These are phyloP conservation scores for Conistra vaccinii DNA, from an alignment of 2,888 invertebrate species.

Conservation along the genomic window DNA sequence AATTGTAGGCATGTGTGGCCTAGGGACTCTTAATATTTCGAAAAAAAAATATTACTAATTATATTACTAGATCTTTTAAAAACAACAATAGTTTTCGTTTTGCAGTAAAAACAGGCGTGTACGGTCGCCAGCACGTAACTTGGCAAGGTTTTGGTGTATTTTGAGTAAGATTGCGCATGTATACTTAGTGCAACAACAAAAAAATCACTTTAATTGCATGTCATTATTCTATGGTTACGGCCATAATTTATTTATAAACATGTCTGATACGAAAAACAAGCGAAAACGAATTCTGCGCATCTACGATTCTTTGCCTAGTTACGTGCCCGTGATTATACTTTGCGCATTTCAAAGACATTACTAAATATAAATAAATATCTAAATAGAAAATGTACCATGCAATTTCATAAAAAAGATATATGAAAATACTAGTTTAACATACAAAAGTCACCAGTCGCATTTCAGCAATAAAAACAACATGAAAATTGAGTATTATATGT, in stretches of 20 bases:
- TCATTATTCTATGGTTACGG: too few species aligned
- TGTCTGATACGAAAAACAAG: too few species aligned
- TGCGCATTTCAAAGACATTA: background rate
- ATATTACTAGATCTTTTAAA: background rate
- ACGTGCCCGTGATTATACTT: background rate
- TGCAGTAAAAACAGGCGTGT: background rate
- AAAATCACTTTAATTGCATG: too few species aligned
- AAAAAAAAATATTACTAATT: background rate
- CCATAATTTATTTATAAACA: too few species aligned
- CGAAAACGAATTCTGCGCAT: too few species aligned
- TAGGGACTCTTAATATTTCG: background rate
- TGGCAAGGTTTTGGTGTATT: too few species aligned
- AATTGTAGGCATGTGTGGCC: background rate
- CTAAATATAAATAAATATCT: constrained; percentile 16
- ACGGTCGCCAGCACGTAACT: too few species aligned
- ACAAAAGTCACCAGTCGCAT: constrained; percentile 50
- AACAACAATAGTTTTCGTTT: background rate
- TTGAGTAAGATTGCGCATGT: too few species aligned
- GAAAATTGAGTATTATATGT: too few species aligned
- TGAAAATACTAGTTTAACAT: constrained; percentile 35
- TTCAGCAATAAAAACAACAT: background rate
- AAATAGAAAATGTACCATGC: constrained; percentile 56
- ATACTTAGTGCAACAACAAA: too few species aligned
- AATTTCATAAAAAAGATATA: constrained; percentile 17
- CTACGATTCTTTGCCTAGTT: too few species aligned